These are phyloP conservation scores for Eciton burchellii DNA, from an alignment of 1,140 invertebrate species.

Conservation along the genomic window DNA sequence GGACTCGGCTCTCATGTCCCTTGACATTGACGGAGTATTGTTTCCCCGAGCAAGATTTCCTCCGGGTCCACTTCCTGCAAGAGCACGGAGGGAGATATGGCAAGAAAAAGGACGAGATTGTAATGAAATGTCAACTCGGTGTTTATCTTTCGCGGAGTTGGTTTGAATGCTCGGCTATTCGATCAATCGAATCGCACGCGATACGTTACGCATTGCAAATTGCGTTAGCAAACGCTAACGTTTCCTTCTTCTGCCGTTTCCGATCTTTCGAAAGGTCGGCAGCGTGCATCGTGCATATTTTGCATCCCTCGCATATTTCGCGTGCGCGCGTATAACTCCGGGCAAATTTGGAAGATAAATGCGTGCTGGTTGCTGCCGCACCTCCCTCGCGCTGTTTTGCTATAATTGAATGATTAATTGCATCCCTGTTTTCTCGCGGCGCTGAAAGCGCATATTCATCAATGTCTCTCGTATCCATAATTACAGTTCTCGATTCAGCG, in stretches of 20 bases:
- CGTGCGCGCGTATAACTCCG: slow-evolving; percentile 6
- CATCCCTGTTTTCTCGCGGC: not conserved
- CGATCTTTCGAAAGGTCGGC: not conserved
- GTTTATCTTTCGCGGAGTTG: slow-evolving; percentile 51
- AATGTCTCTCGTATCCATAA: slow-evolving; percentile 60
- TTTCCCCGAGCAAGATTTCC: slow-evolving; percentile 64
- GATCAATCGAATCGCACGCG: not conserved
- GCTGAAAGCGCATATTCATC: slow-evolving; percentile 68
- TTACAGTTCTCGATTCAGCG: slow-evolving; percentile 63
- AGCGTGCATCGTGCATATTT: not conserved
- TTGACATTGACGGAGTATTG: slow-evolving; percentile 76
- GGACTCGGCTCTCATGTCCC: slow-evolving; percentile 63
- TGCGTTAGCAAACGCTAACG: not conserved
- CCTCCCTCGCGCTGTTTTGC: slow-evolving; percentile 20
- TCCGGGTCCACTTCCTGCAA: slow-evolving; percentile 26
- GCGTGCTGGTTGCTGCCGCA: slow-evolving; percentile 32
- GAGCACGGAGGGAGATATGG: slow-evolving; percentile 58
- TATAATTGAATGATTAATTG: slow-evolving; percentile 61
- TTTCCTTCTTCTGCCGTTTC: not conserved
- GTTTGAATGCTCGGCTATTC: slow-evolving; percentile 27
- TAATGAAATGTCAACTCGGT: slow-evolving; percentile 63
- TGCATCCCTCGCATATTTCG: not conserved
- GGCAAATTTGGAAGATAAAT: slow-evolving; percentile 50
- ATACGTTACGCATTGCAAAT: not conserved
- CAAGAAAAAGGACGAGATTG: slow-evolving; percentile 37